Evolutionary conservation across 1,140 invertebrate species (phyloP), one percentile per base, ranked within the genome.

Genomic region (Coboldia fuscipes): DNA sequence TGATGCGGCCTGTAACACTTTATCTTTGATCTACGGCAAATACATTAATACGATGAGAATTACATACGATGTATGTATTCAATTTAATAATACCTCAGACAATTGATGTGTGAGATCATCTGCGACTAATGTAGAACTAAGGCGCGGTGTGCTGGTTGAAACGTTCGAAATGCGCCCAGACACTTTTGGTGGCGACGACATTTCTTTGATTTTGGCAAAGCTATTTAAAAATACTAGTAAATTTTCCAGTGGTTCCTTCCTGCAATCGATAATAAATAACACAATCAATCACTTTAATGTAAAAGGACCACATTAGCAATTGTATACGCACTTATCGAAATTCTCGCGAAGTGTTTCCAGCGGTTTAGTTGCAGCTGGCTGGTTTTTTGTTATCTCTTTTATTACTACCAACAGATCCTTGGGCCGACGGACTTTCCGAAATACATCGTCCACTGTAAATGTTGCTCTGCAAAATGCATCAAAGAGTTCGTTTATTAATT

Each of bases 21-120:
- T 43, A 28, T 51, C 43, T 37, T 51, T 54, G 3, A 54, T 53
- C 49, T 51, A 29, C n/a, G 27, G 8, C 27, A 29, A 15, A 6
- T 29, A 29, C 27, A 8, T 29, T 29, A 5, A 24, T n/a, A n/a
- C n/a, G n/a, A n/a, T n/a, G n/a, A n/a, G n/a, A n/a, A n/a, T n/a
- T n/a, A n/a, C n/a, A n/a, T n/a, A n/a, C n/a, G n/a, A n/a, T n/a
- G n/a, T n/a, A n/a, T n/a, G n/a, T n/a, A n/a, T n/a, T n/a, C n/a
- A n/a, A n/a, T n/a, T n/a, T n/a, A n/a, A n/a, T n/a, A n/a, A n/a
- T n/a, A n/a, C n/a, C n/a, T n/a, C n/a, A n/a, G n/a, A n/a, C n/a
- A n/a, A n/a, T n/a, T n/a, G 23, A 24, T 7, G 7, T 24, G 23
- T 7, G n/a, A 24, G 7, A 29, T 29, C 27, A 29, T 29, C 27